Conservation (phyloP, 1,140 invertebrate species). For the Episyrphus balteatus region DNA sequence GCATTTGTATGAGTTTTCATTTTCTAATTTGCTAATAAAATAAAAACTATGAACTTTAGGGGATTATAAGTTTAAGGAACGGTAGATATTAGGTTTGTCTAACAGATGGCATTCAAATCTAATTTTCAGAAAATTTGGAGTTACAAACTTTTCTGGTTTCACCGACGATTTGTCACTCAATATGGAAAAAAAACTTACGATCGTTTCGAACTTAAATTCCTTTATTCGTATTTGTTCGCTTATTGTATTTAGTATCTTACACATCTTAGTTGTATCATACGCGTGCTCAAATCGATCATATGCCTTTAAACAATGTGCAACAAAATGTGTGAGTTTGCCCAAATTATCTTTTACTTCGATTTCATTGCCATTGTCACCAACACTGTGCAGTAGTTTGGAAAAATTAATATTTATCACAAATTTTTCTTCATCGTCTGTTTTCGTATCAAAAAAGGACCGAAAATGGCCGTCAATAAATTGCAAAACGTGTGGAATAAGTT, state of each 20-base stretch:
- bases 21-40: too few relatives aligned
- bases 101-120: too few relatives aligned
- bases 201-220: constrained; percentile 17
- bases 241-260: constrained; percentile 15
- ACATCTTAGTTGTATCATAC: constrained; percentile 24
- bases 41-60: too few relatives aligned
- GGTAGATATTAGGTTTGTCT: too few relatives aligned
- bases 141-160: too few relatives aligned
- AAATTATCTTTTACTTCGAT: constrained; percentile 27
- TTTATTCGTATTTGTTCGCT: constrained; percentile 20
- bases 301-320: constrained; percentile 20
- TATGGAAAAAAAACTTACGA: constrained; percentile 11
- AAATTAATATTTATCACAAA: constrained; percentile 21
- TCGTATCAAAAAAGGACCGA: constrained; percentile 22
- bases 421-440: constrained; percentile 7
- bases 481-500: constrained; percentile 26
- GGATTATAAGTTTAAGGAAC: too few relatives aligned
- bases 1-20: too few relatives aligned
- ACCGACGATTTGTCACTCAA: too few relatives aligned
- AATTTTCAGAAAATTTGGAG: too few relatives aligned
- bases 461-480: constrained; percentile 35
- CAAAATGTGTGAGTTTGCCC: constrained; percentile 23
- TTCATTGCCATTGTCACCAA: constrained; percentile 15
- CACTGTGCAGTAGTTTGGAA: constrained; percentile 13
- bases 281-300: constrained; percentile 18